Evolutionary conservation across 2,888 invertebrate species (phyloP), one percentile per base, ranked within the genome.

Genomic region (Euplexia lucipara): DNA sequence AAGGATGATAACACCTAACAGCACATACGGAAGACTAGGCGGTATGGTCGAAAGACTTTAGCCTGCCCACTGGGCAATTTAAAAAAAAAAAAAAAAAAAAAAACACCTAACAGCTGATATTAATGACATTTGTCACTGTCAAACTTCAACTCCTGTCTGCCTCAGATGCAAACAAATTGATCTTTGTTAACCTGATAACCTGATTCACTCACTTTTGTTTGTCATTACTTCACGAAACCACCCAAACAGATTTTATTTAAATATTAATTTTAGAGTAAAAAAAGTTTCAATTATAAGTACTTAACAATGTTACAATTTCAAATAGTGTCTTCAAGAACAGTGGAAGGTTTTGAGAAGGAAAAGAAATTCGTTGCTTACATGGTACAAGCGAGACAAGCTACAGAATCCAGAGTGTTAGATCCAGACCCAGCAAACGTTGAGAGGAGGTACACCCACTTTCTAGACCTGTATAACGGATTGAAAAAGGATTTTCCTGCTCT

Each of bases 311-410:
- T 96, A 45, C 95, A 94, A 69, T 97, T 97, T 83, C 96, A 97
- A 94, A 97, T 97, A 76, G 94, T 96, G 20, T 96, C 96, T 18
- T 96, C 97, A n/a, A 93, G 96, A 71, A 96, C 96, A 49, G 95
- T 96, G 76, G 96, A 96, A 37, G 95, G 95, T n/a, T 90, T 90
- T 35, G 96, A 96, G 56, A 95, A 92, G 51, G 96, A 96, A 71
- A 97, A 97, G 83, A 97, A 97, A 83, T 96, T 96, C 90, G 97
- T 97, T 9, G 95, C 97, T 0, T 97, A 97, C 76, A 96, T 96
- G 84, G 84, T 97, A 57, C 96, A 96, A 87, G 96, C 97, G 35
- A 92, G 96, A 41, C 96, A 96, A 83, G 96, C 95, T n/a, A 91
- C 93, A 18, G 93, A 89, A 74, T 76, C 84, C 4, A 83, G 82